Conservation (phyloP, 2,113 vertebrate genomes). For the Neodontobutis hainanensis region DNA sequence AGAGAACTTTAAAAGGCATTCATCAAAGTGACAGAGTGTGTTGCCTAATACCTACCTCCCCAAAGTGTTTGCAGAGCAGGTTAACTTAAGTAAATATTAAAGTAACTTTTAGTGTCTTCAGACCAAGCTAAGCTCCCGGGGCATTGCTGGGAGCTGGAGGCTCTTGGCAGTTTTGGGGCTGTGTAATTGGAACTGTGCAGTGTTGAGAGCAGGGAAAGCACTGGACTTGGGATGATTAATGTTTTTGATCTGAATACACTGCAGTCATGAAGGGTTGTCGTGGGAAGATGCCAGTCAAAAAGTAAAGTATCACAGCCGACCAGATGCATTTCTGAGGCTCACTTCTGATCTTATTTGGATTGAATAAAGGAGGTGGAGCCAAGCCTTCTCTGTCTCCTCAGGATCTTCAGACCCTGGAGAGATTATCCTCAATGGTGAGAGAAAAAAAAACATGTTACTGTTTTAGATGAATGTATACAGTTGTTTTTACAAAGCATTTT, state of each 20-base stretch:
- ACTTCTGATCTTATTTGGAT: neutral
- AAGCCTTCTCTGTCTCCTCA: neutral
- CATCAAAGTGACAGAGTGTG: too few relatives aligned
- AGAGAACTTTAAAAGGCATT: too few relatives aligned
- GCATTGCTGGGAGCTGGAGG: neutral
- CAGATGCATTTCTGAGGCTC: neutral
- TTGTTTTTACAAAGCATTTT: too few relatives aligned
- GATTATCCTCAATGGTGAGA: neutral
- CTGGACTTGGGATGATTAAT: conserved; percentile 8
- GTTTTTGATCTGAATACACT: neutral
- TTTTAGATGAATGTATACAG: too few relatives aligned
- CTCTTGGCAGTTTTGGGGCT: neutral
- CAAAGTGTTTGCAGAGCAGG: too few relatives aligned
- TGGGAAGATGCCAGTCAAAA: neutral
- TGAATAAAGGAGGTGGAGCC: neutral
- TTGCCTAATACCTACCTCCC: too few relatives aligned
- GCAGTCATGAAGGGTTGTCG: neutral
- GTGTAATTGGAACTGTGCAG: neutral
- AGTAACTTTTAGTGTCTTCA: too few relatives aligned
- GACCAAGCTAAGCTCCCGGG: neutral
- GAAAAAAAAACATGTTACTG: too few relatives aligned
- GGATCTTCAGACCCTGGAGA: too few relatives aligned
- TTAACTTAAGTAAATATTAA: too few relatives aligned
- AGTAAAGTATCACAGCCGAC: neutral
- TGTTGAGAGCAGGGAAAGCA: neutral